phyloP scores from a whole-genome alignment of 2,113 vertebrate genomes.

The human region GRCh38 chr9:31170501-31171000 shows the following conservation, averaged over 20 bases:
- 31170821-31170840: neutral
- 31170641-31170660: neutral
- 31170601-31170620: neutral
- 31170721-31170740: neutral
- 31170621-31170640: neutral
- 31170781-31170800: neutral
- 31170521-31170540: neutral
- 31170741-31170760: neutral
- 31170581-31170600: neutral
- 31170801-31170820: neutral
- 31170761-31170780: neutral
- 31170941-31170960: too few species aligned
- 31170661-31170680: neutral
- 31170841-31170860: too few species aligned
- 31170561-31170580: neutral
- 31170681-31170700: neutral
- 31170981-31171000: too few species aligned
- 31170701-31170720: neutral
- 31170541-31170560: neutral
- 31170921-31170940: too few species aligned
- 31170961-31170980: too few species aligned
- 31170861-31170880: neutral
- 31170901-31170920: too few species aligned
- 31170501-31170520: neutral
- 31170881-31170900: neutral